These are phyloP conservation scores for Synanthedon formicaeformis DNA, from an alignment of 2,888 invertebrate species.

Conservation along the genomic window DNA sequence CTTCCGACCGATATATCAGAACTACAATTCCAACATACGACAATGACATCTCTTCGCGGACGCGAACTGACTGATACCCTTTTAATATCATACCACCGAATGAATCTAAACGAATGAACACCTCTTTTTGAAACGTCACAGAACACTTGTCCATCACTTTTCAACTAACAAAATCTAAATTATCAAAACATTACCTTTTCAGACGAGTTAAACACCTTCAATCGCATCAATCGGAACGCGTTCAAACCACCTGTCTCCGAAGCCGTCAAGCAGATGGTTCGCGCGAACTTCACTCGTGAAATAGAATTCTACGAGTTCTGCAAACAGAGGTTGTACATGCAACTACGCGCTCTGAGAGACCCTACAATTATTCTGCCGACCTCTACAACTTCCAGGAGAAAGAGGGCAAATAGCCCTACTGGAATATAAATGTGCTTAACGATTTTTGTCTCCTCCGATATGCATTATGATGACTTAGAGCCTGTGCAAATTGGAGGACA, in stretches of 20 bases:
- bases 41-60: too few relatives aligned
- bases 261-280: constrained; percentile 85
- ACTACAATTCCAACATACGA: too few relatives aligned
- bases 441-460: background rate
- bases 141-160: too few relatives aligned
- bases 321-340: constrained; percentile 84
- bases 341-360: constrained; percentile 79
- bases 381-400: constrained; percentile 22
- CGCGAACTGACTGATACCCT: too few relatives aligned
- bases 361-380: constrained; percentile 36
- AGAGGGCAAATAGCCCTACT: constrained; percentile 19
- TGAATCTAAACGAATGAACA: too few relatives aligned
- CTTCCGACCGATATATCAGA: too few relatives aligned
- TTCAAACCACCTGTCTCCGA: constrained; percentile 91
- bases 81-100: too few relatives aligned
- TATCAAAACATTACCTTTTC: constrained; percentile 16
- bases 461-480: background rate
- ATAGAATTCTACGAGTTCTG: constrained; percentile 94
- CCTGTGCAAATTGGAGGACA: too few relatives aligned
- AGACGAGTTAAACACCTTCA: constrained; percentile 82
- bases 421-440: constrained; percentile 6
- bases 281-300: constrained; percentile 88
- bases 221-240: constrained; percentile 85
- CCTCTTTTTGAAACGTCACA: too few relatives aligned
- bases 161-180: too few relatives aligned